Percentiles rank a stretch among this genome's conserved stretches.
Evolutionary conservation across 2,797 vertebrate genomes (phyloP).

Genomic region (Chaunax sp.): DNA sequence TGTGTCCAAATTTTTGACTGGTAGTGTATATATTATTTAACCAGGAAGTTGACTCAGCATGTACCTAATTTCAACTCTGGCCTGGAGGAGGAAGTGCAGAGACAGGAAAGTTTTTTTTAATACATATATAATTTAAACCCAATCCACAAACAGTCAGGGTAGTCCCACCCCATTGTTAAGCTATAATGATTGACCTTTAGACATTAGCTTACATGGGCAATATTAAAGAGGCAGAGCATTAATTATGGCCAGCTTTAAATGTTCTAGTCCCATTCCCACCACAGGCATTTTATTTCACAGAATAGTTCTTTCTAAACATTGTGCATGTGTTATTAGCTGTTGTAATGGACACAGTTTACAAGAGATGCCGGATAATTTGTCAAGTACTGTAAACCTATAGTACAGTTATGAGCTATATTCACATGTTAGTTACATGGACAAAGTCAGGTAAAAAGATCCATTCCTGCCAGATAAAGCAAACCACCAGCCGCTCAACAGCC

Average conservation of each 20-base stretch:
- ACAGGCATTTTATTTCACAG: constrained; percentile 9
- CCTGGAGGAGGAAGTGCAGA: constrained; percentile 29
- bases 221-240: constrained; percentile 24
- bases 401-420: constrained; percentile 23
- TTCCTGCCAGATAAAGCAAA: constrained; percentile 48
- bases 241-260: constrained; percentile 21
- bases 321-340: constrained; percentile 11
- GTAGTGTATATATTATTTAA: constrained; percentile 6
- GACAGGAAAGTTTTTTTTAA: constrained; percentile 44
- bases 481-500: constrained; percentile 56
- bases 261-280: constrained; percentile 5
- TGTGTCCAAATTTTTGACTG: no score
- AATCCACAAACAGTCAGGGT: no score
- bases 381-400: constrained; percentile 8
- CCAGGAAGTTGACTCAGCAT: constrained; percentile 28
- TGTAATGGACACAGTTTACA: background rate
- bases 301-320: constrained; percentile 40
- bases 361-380: constrained; percentile 11
- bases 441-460: constrained; percentile 65
- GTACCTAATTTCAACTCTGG: constrained; percentile 21
- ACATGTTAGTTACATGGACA: constrained; percentile 52
- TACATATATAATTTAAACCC: background rate
- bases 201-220: no score
- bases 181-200: no score
- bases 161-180: no score